These are phyloP conservation scores for Fistularia commersonii DNA, from an alignment of 2,797 vertebrate genomes.

Conservation along the genomic window DNA sequence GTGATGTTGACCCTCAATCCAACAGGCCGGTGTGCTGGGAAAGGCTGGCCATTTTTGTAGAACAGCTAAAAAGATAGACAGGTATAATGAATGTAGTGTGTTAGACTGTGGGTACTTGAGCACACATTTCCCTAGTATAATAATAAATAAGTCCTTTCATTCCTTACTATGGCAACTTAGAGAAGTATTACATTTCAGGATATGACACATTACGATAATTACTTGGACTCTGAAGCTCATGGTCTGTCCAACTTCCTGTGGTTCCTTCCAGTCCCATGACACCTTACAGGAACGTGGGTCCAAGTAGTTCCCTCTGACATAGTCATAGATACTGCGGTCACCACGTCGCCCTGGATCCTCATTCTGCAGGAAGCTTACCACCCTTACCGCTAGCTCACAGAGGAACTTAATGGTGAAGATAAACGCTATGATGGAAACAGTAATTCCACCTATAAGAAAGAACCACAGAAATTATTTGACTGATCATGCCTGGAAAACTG, in stretches of 20 bases:
- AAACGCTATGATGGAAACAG: constrained; percentile 97
- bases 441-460: constrained; percentile 87
- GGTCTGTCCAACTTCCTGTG: constrained; percentile 97
- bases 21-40: constrained; percentile 88
- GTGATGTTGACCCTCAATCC: constrained; percentile 93
- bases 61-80: constrained; percentile 78
- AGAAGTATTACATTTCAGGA: background rate
- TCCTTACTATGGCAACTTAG: background rate
- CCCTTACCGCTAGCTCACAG: constrained; percentile 94
- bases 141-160: too few relatives aligned
- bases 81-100: background rate
- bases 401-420: constrained; percentile 99
- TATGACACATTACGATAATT: constrained; percentile 24
- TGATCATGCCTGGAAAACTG: background rate
- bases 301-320: constrained; percentile 97
- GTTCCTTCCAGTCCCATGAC: constrained; percentile 98
- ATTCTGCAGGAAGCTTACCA: constrained; percentile 98
- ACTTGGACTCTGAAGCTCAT: constrained; percentile 99
- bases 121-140: too few relatives aligned
- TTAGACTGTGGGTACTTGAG: background rate
- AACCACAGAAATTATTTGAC: background rate
- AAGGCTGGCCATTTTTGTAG: constrained; percentile 97
- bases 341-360: constrained; percentile 93
- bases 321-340: constrained; percentile 97
- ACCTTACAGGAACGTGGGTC: constrained; percentile 98